phyloP scores from a whole-genome alignment of 2,113 vertebrate genomes.

The Mellivora capensis region DNA sequence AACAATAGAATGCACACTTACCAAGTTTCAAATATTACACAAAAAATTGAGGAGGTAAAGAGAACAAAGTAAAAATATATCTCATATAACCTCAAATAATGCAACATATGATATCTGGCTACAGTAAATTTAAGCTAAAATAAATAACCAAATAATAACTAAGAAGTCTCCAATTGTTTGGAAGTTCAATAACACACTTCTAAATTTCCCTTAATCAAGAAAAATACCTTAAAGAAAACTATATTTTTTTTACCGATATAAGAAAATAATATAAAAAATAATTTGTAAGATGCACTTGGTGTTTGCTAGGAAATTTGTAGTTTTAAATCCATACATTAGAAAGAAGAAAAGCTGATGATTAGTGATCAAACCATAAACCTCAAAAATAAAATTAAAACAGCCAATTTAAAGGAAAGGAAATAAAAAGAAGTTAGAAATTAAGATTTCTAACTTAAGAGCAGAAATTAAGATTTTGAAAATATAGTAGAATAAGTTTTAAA shows the following conservation, averaged over 20 bases:
- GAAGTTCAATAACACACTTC: background rate
- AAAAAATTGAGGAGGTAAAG: background rate
- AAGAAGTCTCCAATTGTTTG: background rate
- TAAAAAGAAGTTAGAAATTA: background rate
- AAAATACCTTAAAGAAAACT: background rate
- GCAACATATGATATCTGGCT: background rate
- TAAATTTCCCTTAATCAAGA: background rate
- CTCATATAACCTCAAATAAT: background rate
- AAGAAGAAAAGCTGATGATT: background rate
- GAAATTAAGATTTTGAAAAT: background rate
- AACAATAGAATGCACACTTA: background rate
- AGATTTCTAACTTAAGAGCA: background rate
- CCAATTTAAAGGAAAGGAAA: background rate
- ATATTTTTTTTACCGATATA: background rate
- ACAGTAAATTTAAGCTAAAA: background rate
- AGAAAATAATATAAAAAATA: background rate
- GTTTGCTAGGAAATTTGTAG: background rate
- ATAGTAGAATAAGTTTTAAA: background rate
- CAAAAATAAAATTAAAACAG: background rate
- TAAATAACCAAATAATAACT: background rate
- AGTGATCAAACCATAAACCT: background rate
- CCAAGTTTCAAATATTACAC: background rate
- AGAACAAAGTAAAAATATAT: background rate
- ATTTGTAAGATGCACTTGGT: background rate
- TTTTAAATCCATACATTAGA: background rate